phyloP scores from a whole-genome alignment of 2,888 invertebrate species.

The Volucella zonaria region DNA sequence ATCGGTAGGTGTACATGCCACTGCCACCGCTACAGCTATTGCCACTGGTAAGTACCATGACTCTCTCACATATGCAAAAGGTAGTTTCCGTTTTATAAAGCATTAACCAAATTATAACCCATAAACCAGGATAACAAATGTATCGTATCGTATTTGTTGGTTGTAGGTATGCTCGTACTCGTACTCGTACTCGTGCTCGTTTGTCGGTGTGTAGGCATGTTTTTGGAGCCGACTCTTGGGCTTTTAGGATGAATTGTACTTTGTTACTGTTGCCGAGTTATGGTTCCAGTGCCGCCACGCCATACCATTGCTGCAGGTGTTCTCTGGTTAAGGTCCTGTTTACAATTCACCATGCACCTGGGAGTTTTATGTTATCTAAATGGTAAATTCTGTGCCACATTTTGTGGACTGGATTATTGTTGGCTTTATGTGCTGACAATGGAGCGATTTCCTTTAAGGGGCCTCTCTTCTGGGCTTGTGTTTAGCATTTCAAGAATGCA shows the following conservation, averaged over 20 bases:
- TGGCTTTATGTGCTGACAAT: slow-evolving; percentile 31
- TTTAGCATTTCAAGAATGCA: no score
- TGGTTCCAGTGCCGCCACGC: background rate
- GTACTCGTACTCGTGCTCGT: background rate
- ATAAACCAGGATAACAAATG: slow-evolving; percentile 47
- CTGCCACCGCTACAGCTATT: background rate
- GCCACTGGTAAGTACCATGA: background rate
- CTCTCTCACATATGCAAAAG: slow-evolving; percentile 23
- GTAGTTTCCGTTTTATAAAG: slow-evolving; percentile 47
- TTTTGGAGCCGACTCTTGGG: background rate
- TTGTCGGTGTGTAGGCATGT: background rate
- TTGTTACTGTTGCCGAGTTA: slow-evolving; percentile 7
- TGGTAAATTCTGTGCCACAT: slow-evolving; percentile 41
- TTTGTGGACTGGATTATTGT: slow-evolving; percentile 54
- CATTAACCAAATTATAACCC: slow-evolving; percentile 55
- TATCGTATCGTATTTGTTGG: slow-evolving; percentile 7
- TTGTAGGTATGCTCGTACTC: background rate
- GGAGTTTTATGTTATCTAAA: slow-evolving; percentile 48
- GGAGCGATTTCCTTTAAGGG: background rate
- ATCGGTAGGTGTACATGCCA: no score
- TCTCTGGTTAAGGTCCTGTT: slow-evolving; percentile 7
- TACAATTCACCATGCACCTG: slow-evolving; percentile 24
- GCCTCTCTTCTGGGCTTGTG: no score
- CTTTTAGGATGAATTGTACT: slow-evolving; percentile 18
- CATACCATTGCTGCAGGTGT: slow-evolving; percentile 5